Conservation (phyloP, 2,888 invertebrate species). For the Belgica antarctica region DNA sequence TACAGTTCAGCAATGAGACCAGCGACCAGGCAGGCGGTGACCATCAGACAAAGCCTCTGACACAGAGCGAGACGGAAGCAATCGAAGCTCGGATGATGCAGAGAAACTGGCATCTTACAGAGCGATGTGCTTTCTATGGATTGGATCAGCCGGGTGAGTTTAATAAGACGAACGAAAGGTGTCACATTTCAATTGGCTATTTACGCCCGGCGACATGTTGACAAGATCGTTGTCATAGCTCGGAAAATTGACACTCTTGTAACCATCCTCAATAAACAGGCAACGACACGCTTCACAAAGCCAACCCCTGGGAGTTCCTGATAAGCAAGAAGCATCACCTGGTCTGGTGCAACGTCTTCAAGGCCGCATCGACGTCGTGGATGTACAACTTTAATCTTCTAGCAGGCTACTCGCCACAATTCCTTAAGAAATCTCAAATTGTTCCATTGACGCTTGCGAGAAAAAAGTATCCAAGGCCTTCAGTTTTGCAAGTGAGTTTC, state of each 20-base stretch:
- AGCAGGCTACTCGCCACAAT: slow-evolving; percentile 76
- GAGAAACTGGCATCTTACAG: slow-evolving; percentile 52
- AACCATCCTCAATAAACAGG: too few relatives aligned
- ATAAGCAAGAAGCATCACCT: slow-evolving; percentile 76
- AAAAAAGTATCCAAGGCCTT: slow-evolving; percentile 74
- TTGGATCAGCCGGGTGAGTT: slow-evolving; percentile 51
- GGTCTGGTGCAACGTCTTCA: slow-evolving; percentile 81
- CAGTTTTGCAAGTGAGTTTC: slow-evolving; percentile 60
- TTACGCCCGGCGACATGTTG: neutral
- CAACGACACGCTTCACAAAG: slow-evolving; percentile 58
- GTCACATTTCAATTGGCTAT: neutral
- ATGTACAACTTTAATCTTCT: slow-evolving; percentile 87
- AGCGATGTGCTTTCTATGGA: slow-evolving; percentile 54
- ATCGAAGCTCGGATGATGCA: slow-evolving; percentile 54
- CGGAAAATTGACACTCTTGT: neutral
- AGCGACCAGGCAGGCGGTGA: slow-evolving; percentile 5
- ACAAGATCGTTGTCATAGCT: too few relatives aligned
- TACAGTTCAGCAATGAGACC: slow-evolving; percentile 36
- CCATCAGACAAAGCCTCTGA: slow-evolving; percentile 47
- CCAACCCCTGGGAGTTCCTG: slow-evolving; percentile 83
- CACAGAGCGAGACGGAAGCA: slow-evolving; percentile 53
- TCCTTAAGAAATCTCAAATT: slow-evolving; percentile 72
- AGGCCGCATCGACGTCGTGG: slow-evolving; percentile 87
- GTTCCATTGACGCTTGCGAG: slow-evolving; percentile 76
- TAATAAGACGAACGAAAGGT: neutral